These are phyloP conservation scores for Mirounga angustirostris DNA, from an alignment of 2,113 vertebrate species.

Conservation along the genomic window DNA sequence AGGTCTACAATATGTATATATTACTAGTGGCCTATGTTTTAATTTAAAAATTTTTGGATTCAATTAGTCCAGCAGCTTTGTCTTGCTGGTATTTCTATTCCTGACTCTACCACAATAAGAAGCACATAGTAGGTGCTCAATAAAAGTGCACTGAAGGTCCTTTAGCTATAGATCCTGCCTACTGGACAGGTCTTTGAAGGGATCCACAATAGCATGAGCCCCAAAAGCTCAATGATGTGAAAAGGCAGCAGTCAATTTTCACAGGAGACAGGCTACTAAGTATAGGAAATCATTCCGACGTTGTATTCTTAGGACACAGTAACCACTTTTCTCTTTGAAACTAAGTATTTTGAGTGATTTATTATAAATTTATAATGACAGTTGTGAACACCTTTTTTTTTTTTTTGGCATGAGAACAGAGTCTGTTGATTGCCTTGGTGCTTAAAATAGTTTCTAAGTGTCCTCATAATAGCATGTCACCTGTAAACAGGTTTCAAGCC, in stretches of 20 bases:
- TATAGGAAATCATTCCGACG: constrained; percentile 79
- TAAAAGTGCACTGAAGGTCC: accelerated
- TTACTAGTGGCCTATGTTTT: not conserved
- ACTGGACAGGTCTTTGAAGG: not conserved
- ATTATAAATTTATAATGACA: constrained; percentile 86
- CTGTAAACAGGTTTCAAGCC: constrained; percentile 87
- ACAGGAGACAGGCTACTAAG: constrained; percentile 53
- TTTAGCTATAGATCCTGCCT: not conserved
- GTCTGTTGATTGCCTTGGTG: constrained; percentile 82
- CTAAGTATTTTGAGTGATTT: constrained; percentile 84
- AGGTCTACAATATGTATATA: not conserved
- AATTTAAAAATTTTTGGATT: not conserved
- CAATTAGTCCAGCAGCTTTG: not conserved
- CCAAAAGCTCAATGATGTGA: constrained; percentile 57
- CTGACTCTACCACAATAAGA: not conserved
- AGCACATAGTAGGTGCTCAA: not conserved
- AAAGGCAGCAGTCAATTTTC: constrained; percentile 63
- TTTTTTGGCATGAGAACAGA: constrained; percentile 79
- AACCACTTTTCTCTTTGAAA: constrained; percentile 80
- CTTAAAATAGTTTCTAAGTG: constrained; percentile 86
- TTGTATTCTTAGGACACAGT: constrained; percentile 77
- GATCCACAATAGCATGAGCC: not conserved
- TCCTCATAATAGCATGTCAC: constrained; percentile 89
- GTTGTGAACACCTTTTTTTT: constrained; percentile 64
- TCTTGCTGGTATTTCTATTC: not conserved